Base-by-base conservation (phyloP, 2,888 invertebrate genomes). In the Odontomyia ornata region DNA sequence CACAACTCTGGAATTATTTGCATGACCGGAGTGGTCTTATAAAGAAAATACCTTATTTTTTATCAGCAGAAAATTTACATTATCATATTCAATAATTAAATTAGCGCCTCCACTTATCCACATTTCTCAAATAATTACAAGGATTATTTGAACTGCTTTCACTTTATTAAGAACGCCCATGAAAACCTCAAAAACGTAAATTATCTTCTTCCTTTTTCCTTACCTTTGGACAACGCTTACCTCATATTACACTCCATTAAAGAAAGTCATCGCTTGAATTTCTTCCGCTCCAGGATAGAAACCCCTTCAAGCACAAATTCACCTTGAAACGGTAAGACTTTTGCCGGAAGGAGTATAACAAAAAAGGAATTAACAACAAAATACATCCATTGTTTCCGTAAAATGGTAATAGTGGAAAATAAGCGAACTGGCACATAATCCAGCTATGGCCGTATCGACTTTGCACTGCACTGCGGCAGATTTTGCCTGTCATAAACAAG, bases 391-490 rank as follows among this genome's bases (percentile, higher is more conserved):
- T 64, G 28, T 27, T 30, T 64, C 27, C 64, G 30, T 1, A 64
- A 27, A 30, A 30, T 18, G 23, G 57, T 25, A 18, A 60, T 60
- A 64, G 64, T 64, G 7, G 30, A 64, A 64, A 64, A 30, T 64
- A 5, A 64, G n/a, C 64, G 15, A 64, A 13, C 28, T 7, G 30
- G 64, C 64, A 28, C 64, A 64, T n/a, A 64, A 28, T 2, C 28
- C 64, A 13, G 27, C 28, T 11, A 28, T 18, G 64, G 64, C 30
- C 23, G 0, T 11, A 30, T 60, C 57, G 57, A 11, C 57, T 60
- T 30, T 64, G 64, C 64, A n/a, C 64, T 64, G 64, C 64, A 64
- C 64, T 64, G 64, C 64, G 64, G 30, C 64, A 64, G 30, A 64
- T 64, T 64, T 30, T n/a, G 30, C 28, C n/a, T 15, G 64, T 64